These are phyloP conservation scores for Montipora efflorescens DNA, from an alignment of 64 coral and sea anemone species.

Conservation along the genomic window DNA sequence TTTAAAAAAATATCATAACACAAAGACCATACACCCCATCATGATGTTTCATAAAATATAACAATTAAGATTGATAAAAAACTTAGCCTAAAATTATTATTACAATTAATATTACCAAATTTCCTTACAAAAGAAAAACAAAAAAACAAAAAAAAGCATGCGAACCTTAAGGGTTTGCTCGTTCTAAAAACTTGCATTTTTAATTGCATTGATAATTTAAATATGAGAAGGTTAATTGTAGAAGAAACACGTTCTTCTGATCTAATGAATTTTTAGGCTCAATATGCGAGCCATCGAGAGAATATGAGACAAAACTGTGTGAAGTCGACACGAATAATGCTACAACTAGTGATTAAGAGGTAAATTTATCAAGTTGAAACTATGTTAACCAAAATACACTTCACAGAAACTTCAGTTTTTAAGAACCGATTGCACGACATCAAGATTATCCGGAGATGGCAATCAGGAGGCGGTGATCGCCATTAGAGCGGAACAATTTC, in stretches of 20 bases:
- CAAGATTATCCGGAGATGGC: slow-evolving; percentile 1
- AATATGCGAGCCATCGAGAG: background rate
- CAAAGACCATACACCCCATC: too few relatives aligned
- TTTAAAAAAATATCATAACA: background rate
- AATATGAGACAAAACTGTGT: background rate
- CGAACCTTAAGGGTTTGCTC: background rate
- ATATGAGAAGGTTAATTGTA: background rate
- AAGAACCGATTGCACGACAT: slow-evolving; percentile 2
- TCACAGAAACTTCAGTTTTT: slow-evolving; percentile 23
- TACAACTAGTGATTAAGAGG: slow-evolving; percentile 2
- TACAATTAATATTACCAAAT: background rate
- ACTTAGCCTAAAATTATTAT: too few relatives aligned
- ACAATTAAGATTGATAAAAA: too few relatives aligned
- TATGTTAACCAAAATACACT: background rate
- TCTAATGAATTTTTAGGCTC: background rate
- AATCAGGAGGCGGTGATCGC: too few relatives aligned
- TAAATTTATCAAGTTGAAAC: slow-evolving; percentile 4
- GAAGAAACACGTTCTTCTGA: background rate
- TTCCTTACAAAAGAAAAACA: background rate
- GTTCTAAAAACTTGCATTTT: slow-evolving; percentile 5
- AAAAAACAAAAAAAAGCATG: background rate
- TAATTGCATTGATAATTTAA: background rate
- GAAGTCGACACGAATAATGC: slow-evolving; percentile 4
- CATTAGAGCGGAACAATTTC: too few relatives aligned
- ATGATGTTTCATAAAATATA: too few relatives aligned